These are phyloP conservation scores for Drosophila gunungcola DNA, from an alignment of 1,140 invertebrate species.

Conservation along the genomic window DNA sequence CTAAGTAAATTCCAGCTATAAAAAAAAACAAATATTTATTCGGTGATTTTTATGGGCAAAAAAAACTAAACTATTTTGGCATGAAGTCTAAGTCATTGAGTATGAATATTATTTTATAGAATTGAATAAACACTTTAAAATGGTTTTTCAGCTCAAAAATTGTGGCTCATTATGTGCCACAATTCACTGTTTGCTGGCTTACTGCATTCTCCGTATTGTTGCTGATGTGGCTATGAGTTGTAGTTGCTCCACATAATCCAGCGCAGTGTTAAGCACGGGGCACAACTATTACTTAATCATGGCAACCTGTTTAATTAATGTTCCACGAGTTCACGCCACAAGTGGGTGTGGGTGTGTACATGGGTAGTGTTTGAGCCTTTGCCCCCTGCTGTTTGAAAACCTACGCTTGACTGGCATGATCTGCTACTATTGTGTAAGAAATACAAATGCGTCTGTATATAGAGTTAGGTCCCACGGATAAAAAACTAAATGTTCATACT, in stretches of 20 bases:
- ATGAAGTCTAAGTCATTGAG: too few species aligned
- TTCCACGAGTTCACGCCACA: slow-evolving; percentile 48
- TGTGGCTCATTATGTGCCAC: background rate
- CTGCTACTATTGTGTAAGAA: background rate
- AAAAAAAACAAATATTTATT: too few species aligned
- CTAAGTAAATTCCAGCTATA: too few species aligned
- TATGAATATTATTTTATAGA: too few species aligned
- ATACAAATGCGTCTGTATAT: too few species aligned
- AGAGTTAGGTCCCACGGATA: too few species aligned
- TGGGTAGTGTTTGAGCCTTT: background rate
- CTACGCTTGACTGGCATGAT: background rate
- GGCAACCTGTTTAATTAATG: slow-evolving; percentile 79
- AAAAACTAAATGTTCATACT: too few species aligned
- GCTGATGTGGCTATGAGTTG: slow-evolving; percentile 29
- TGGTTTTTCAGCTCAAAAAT: too few species aligned
- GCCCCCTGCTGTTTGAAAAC: background rate
- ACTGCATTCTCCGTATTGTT: slow-evolving; percentile 13
- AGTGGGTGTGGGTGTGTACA: background rate
- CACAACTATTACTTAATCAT: slow-evolving; percentile 80
- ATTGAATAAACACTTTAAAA: too few species aligned
- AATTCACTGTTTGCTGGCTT: slow-evolving; percentile 8
- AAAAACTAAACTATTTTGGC: too few species aligned
- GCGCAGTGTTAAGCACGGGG: slow-evolving; percentile 61
- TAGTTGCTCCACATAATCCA: slow-evolving; percentile 62
- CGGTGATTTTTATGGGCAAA: too few species aligned